phyloP scores from a whole-genome alignment of 2,888 invertebrate genomes.

The Harpalus rufipes region DNA sequence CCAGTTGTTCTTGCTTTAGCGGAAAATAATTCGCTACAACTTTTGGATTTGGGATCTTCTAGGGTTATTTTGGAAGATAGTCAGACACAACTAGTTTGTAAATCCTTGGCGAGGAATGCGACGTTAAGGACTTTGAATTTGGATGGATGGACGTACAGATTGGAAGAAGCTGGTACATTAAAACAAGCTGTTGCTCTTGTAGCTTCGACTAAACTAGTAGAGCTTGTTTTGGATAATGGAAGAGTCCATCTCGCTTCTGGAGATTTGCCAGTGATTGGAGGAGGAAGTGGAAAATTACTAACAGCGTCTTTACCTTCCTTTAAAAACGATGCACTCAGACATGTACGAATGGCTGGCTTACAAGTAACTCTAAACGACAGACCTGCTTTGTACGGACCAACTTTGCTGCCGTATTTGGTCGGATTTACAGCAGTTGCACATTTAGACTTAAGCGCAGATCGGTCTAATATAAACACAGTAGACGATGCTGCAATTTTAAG shows the following conservation, averaged over 20 bases:
- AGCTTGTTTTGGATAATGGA: constrained; percentile 79
- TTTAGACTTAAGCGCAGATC: constrained; percentile 78
- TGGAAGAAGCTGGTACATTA: constrained; percentile 78
- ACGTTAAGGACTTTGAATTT: constrained; percentile 78
- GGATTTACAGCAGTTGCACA: constrained; percentile 78
- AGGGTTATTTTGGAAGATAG: constrained; percentile 79
- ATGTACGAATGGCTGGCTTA: constrained; percentile 78
- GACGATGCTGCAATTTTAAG: constrained; percentile 77
- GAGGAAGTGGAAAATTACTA: constrained; percentile 36
- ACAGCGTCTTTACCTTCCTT: constrained; percentile 36
- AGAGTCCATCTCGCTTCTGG: constrained; percentile 78
- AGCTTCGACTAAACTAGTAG: constrained; percentile 78
- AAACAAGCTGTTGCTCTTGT: constrained; percentile 78
- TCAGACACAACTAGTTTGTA: constrained; percentile 77
- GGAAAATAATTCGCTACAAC: constrained; percentile 79
- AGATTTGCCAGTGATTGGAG: constrained; percentile 75
- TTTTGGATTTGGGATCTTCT: constrained; percentile 79
- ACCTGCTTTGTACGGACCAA: constrained; percentile 77
- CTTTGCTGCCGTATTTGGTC: constrained; percentile 77
- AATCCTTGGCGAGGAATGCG: constrained; percentile 77
- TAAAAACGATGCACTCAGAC: constrained; percentile 76
- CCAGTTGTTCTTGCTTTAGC: constrained; percentile 79
- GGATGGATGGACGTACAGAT: constrained; percentile 80
- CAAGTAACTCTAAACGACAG: constrained; percentile 77
- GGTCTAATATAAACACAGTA: constrained; percentile 76